These are phyloP conservation scores for Atrichornis clamosus DNA, from an alignment of 2,113 vertebrate genomes.

Conservation along the genomic window DNA sequence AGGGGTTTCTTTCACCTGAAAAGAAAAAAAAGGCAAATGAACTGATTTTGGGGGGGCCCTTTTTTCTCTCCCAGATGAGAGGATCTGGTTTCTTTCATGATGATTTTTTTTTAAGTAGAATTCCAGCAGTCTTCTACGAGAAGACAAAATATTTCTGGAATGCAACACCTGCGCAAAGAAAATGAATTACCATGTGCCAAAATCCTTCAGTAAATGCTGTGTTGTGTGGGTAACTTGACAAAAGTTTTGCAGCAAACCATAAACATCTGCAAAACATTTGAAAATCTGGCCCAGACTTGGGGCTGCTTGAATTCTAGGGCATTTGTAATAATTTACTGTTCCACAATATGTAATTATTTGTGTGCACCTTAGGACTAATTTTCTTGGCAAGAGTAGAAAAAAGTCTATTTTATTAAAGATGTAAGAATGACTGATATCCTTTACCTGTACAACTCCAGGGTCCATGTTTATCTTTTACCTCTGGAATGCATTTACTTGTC, in stretches of 20 bases:
- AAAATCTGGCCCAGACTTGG: slow-evolving; percentile 19
- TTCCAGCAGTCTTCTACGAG: slow-evolving; percentile 63
- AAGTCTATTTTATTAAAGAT: not conserved
- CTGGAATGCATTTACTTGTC: not conserved
- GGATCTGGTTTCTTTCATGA: slow-evolving; percentile 38
- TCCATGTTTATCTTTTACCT: not conserved
- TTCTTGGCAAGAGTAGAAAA: slow-evolving; percentile 49
- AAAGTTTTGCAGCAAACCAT: slow-evolving; percentile 19
- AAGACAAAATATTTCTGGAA: slow-evolving; percentile 72
- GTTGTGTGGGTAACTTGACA: slow-evolving; percentile 39
- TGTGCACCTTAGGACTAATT: slow-evolving; percentile 55
- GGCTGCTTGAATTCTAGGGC: slow-evolving; percentile 26
- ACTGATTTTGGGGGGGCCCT: not conserved
- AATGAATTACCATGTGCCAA: slow-evolving; percentile 25
- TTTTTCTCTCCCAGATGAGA: not conserved
- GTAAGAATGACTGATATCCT: not conserved
- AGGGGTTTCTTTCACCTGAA: not conserved
- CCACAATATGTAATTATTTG: slow-evolving; percentile 49
- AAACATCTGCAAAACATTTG: slow-evolving; percentile 58
- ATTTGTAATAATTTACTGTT: slow-evolving; percentile 36
- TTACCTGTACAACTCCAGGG: not conserved
- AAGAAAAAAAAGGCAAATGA: not conserved
- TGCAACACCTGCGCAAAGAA: slow-evolving; percentile 68
- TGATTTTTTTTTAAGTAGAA: slow-evolving; percentile 50
- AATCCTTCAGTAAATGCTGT: not conserved